Conservation (phyloP, 30 jellyfish, hydroid and myxozoan genomes). For the Hydractinia symbiolongicarpus region DNA sequence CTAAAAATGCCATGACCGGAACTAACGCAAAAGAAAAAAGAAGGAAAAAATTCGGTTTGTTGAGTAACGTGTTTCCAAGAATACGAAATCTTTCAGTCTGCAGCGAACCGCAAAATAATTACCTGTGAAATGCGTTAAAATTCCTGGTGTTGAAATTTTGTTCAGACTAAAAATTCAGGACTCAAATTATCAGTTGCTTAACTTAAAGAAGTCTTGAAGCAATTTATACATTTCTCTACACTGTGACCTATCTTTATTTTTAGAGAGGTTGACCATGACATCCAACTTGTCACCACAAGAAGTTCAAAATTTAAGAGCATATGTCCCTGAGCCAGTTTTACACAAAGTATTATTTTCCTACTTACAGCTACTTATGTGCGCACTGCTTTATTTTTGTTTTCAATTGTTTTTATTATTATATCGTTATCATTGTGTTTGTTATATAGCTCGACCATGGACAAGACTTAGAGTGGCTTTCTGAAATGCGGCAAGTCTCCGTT, state of each 20-base stretch:
- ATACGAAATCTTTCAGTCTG: neutral
- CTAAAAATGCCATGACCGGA: neutral
- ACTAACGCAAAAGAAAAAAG: conserved; percentile 1
- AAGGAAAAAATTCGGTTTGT: conserved; percentile 51
- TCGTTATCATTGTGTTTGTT: neutral
- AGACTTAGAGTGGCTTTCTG: conserved; percentile 85
- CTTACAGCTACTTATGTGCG: neutral
- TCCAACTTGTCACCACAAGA: conserved; percentile 38
- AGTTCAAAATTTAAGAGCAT: conserved; percentile 54
- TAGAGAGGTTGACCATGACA: conserved; percentile 71
- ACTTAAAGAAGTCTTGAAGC: too few species aligned
- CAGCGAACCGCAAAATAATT: neutral
- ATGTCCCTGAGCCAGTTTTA: conserved; percentile 77
- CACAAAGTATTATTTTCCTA: conserved; percentile 39
- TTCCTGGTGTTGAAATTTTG: neutral
- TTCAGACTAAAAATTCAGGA: neutral
- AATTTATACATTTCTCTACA: too few species aligned
- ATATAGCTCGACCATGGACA: conserved; percentile 83
- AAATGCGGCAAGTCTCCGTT: conserved; percentile 92
- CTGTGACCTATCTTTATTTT: neutral
- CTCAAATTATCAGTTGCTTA: neutral
- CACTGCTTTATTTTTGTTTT: neutral
- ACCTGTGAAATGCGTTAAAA: neutral
- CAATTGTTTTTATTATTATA: neutral
- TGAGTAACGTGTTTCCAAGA: neutral